Percentiles rank a stretch among this genome's conserved stretches.
These are phyloP conservation scores for Notarius lentiginosus DNA, from an alignment of 2,113 vertebrate species.

Conservation along the genomic window DNA sequence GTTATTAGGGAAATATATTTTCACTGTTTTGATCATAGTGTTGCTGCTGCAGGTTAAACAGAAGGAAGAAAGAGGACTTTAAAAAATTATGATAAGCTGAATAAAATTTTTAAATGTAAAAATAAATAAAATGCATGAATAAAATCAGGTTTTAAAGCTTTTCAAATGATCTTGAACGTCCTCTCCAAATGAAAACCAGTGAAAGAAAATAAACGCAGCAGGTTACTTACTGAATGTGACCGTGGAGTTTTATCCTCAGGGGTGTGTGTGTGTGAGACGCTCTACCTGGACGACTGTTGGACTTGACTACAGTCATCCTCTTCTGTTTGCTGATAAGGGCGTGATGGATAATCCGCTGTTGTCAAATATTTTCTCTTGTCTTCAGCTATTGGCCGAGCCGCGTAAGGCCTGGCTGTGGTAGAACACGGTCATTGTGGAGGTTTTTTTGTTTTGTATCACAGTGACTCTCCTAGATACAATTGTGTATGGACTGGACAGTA, in stretches of 20 bases:
- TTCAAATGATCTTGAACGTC: background rate
- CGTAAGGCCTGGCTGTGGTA: background rate
- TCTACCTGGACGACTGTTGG: slow-evolving; percentile 19
- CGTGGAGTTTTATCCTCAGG: background rate
- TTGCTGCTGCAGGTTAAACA: background rate
- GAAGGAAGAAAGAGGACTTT: background rate
- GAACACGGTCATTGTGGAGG: background rate
- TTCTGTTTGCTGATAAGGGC: slow-evolving; percentile 38
- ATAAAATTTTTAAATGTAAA: background rate
- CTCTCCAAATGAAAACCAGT: background rate
- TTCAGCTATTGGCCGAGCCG: slow-evolving; percentile 1
- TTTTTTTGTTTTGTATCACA: background rate
- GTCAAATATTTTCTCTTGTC: slow-evolving; percentile 20
- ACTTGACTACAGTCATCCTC: background rate
- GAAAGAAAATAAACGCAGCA: background rate
- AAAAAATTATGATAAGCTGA: too few species aligned
- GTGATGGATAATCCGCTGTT: slow-evolving; percentile 30
- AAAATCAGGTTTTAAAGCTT: background rate
- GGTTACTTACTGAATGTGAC: background rate
- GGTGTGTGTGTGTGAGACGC: background rate
- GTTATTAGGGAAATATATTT: background rate
- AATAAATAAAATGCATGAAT: background rate
- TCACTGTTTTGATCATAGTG: background rate
- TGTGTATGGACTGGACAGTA: background rate
- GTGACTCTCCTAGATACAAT: background rate